Evolutionary conservation across 2,888 invertebrate genomes (phyloP).

Genomic region (Campoplex nolae): DNA sequence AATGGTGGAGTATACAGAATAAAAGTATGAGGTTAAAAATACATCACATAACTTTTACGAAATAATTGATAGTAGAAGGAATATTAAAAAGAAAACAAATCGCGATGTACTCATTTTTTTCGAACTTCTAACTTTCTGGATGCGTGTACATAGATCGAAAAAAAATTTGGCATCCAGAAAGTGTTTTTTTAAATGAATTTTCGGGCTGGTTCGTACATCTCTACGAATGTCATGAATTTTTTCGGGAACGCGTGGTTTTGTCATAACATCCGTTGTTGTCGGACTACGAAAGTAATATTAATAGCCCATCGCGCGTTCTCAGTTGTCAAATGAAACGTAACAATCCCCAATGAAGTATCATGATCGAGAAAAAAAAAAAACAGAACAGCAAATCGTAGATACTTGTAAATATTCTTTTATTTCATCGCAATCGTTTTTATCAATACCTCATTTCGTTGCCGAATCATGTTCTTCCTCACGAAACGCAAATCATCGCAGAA

Average conservation of each 20-base stretch:
- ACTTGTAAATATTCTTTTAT: slow-evolving; percentile 41
- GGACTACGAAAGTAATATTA: slow-evolving; percentile 28
- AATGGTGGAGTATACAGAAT: not conserved
- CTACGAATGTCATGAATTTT: not conserved
- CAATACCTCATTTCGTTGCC: slow-evolving; percentile 64
- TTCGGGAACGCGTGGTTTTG: slow-evolving; percentile 1
- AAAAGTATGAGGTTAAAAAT: not conserved
- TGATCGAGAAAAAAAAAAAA: not conserved
- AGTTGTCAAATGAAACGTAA: slow-evolving; percentile 14
- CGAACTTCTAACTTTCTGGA: slow-evolving; percentile 39
- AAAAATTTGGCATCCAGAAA: slow-evolving; percentile 40
- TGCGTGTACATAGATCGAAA: slow-evolving; percentile 49
- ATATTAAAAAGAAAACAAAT: not conserved
- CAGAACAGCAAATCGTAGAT: slow-evolving; percentile 18
- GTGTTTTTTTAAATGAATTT: slow-evolving; percentile 11
- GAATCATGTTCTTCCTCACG: slow-evolving; percentile 70
- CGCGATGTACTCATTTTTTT: not conserved
- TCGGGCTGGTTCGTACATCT: slow-evolving; percentile 16
- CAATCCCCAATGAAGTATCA: not conserved
- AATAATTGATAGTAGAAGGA: not conserved
- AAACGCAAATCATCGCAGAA: slow-evolving; percentile 49
- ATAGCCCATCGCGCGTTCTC: not conserved
- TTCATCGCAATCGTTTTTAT: slow-evolving; percentile 35
- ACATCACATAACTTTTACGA: not conserved
- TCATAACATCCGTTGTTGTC: slow-evolving; percentile 31